A percentile compares a stretch with the other conserved stretches of the same genome.
Conservation (phyloP, 1,140 invertebrate species). For the Cepaea nemoralis region DNA sequence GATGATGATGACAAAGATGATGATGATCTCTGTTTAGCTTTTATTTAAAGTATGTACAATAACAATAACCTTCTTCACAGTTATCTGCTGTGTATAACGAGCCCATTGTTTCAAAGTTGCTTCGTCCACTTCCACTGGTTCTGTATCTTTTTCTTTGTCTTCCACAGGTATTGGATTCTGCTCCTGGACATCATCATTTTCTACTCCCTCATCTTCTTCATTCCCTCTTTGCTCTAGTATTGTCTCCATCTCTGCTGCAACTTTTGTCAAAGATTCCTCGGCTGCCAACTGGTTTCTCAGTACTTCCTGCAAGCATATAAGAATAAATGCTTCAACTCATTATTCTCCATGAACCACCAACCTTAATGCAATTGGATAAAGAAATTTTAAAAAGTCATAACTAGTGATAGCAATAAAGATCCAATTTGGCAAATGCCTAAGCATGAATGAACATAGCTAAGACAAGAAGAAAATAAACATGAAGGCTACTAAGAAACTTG, state of each 20-base stretch:
- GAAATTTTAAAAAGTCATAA: too few species aligned
- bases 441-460: too few species aligned
- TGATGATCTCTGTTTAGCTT: background rate
- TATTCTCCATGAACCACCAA: too few species aligned
- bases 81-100: conserved; percentile 3
- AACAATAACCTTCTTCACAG: conserved; percentile 7
- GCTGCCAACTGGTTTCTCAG: conserved; percentile 49
- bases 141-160: conserved; percentile 43
- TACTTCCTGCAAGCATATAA: conserved; percentile 55
- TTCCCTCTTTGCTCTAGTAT: background rate
- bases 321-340: too few species aligned
- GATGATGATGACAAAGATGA: background rate
- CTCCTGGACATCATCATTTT: conserved; percentile 44
- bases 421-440: too few species aligned
- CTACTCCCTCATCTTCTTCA: background rate
- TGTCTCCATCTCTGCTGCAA: conserved; percentile 42
- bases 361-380: too few species aligned
- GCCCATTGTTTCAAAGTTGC: background rate
- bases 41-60: too few species aligned
- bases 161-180: conserved; percentile 53
- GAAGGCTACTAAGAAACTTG: too few species aligned
- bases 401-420: too few species aligned
- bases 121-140: background rate
- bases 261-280: conserved; percentile 48
- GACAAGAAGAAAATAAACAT: too few species aligned